These are phyloP conservation scores for Hippocampus mohnikei DNA, from an alignment of 2,113 vertebrate species.

Conservation along the genomic window DNA sequence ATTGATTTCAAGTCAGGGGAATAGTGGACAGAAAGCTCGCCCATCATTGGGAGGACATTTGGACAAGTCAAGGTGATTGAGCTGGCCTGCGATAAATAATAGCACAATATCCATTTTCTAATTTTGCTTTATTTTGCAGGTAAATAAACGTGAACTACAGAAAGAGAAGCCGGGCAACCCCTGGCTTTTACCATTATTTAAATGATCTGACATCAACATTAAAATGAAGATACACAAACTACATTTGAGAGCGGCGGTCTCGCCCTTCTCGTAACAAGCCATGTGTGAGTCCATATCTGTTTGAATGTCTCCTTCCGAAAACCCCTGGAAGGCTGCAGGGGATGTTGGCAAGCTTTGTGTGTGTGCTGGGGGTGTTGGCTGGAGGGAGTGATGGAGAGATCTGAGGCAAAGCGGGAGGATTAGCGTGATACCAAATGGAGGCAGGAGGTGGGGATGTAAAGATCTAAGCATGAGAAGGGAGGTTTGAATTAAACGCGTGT, in stretches of 20 bases:
- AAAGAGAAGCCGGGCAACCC: neutral
- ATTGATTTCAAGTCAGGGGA: neutral
- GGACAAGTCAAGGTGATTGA: conserved; percentile 3
- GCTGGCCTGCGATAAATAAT: neutral
- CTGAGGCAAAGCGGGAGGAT: neutral
- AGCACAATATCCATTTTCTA: neutral
- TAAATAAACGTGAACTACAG: neutral
- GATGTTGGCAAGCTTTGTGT: conserved; percentile 52
- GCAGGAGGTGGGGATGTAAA: neutral
- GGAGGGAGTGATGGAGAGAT: neutral
- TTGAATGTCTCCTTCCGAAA: conserved; percentile 47
- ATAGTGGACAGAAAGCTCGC: conserved; percentile 2
- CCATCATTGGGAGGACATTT: conserved; percentile 2
- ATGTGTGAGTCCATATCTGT: neutral
- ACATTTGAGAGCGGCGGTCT: neutral
- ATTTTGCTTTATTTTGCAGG: conserved; percentile 1
- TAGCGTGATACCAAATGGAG: neutral
- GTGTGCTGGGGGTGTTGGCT: neutral
- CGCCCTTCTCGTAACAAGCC: conserved; percentile 9
- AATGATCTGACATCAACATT: neutral
- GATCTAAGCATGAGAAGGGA: neutral
- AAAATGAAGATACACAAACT: neutral
- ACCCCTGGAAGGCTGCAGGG: conserved; percentile 57
- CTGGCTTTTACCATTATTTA: neutral
- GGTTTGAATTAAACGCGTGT: neutral